A percentile compares a stretch with the other conserved stretches of the same genome.
These are phyloP conservation scores for Chloroclystis v-ata DNA, from an alignment of 2,888 invertebrate genomes.

Conservation along the genomic window DNA sequence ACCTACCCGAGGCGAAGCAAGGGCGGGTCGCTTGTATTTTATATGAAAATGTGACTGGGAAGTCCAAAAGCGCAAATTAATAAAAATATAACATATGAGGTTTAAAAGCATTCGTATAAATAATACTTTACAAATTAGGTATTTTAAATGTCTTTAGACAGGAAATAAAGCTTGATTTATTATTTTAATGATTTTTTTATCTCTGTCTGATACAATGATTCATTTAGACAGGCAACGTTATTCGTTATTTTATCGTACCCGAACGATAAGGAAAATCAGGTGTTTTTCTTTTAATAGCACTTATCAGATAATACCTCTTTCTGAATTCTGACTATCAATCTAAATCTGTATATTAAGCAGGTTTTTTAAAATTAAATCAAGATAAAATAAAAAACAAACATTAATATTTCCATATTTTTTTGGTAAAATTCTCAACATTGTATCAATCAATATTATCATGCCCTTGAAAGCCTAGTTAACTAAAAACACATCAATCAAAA, in stretches of 20 bases:
- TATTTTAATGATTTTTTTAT: neutral
- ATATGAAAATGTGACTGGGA: no score
- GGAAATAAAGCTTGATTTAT: neutral
- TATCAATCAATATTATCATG: neutral
- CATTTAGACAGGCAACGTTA: neutral
- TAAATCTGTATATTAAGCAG: no score
- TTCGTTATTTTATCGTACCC: neutral
- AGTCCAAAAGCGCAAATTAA: no score
- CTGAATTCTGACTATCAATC: neutral
- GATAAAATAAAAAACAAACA: neutral
- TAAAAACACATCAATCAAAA: no score
- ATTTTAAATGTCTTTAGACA: neutral
- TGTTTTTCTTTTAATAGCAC: slow-evolving; percentile 10
- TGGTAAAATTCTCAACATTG: no score
- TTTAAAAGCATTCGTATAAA: no score
- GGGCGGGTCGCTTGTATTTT: no score
- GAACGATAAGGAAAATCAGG: slow-evolving; percentile 10
- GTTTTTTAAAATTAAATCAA: neutral
- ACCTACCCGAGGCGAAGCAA: no score
- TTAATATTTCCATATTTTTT: neutral
- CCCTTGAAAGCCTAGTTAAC: no score
- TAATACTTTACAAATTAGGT: no score
- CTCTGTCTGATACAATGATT: neutral
- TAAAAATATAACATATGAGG: no score
- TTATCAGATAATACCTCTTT: neutral